These are phyloP conservation scores for Antechinus stuartii DNA, from an alignment of 2,113 vertebrate genomes.

Conservation along the genomic window DNA sequence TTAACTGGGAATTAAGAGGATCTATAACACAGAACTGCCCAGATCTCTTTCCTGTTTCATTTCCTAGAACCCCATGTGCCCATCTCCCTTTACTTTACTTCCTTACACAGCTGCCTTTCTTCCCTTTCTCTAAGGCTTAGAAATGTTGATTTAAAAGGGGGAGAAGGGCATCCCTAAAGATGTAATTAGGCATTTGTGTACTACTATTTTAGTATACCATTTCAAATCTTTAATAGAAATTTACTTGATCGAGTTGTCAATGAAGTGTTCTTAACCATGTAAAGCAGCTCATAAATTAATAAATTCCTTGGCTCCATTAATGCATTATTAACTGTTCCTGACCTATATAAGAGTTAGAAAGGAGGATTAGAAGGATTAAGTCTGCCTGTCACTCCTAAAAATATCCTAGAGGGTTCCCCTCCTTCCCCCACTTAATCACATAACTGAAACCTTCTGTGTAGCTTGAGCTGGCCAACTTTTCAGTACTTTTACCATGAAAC, in stretches of 20 bases:
- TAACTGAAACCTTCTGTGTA: conserved; percentile 67
- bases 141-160: not conserved
- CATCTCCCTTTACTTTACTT: not conserved
- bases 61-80: not conserved
- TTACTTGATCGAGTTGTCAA: conserved; percentile 16
- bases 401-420: conserved; percentile 58
- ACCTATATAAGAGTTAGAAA: conserved; percentile 70
- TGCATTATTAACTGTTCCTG: conserved; percentile 72
- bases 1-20: not conserved
- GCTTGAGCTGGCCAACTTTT: conserved; percentile 55
- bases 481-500: conserved; percentile 60
- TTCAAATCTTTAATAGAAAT: conserved; percentile 27
- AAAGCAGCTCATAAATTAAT: conserved; percentile 26
- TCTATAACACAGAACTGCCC: not conserved
- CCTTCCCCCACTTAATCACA: conserved; percentile 72
- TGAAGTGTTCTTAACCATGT: conserved; percentile 37
- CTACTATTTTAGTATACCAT: conserved; percentile 27
- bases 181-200: not conserved
- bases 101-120: not conserved
- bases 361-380: conserved; percentile 73
- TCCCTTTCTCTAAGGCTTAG: conserved; percentile 17
- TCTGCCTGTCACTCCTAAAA: conserved; percentile 76
- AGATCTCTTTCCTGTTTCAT: not conserved
- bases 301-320: conserved; percentile 49
- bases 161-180: not conserved